Evolutionary conservation across 2,113 vertebrate species (phyloP), one percentile per base, ranked within the genome.

Genomic region (Coturnix japonica): DNA sequence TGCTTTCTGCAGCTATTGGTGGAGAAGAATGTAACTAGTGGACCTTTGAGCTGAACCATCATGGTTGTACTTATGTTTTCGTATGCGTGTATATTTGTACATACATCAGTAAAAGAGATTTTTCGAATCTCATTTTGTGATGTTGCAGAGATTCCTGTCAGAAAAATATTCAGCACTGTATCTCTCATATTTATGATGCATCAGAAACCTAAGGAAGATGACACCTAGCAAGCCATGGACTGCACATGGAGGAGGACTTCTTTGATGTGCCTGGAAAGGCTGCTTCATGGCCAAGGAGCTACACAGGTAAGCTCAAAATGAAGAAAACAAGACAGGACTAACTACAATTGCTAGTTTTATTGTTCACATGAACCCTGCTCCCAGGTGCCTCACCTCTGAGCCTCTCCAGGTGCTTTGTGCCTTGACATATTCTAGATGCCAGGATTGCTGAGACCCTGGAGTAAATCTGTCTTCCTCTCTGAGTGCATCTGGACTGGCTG

Each of bases 91-190:
- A 3, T 20, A 13, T 28, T 13, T 46, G 49, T 59, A 28, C 16
- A 37, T 35, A 31, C 3, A 16, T 22, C 5, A 49, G 31, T 23
- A 43, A 63, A 80, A 79, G 21, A 26, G 17, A 7, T 33, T 76
- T 63, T 51, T 21, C 35, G 61, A 26, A 53, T 9, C 4, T 59
- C 7, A 65, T 59, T 49, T 56, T 30, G 30, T 39, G 18, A 13
- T 8, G 10, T 61, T 51, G 35, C 20, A 46, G 21, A 65, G 51
- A 19, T 4, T 39, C 25, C 13, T 0, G 0, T 63, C 13, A 80
- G 35, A 75, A 83, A 66, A 66, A 25, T 1, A 6, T 54, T 74
- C 30, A 37, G 6, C 11, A 3, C 31, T 30, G 9, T 37, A 71
- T 87, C 33, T 69, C 33, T 69, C 33, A 15, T 3, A 5, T 18